Percentiles rank a stretch among this genome's conserved stretches.
phyloP scores from a whole-genome alignment of 1,140 invertebrate genomes.

The Teleogryllus occipitalis region DNA sequence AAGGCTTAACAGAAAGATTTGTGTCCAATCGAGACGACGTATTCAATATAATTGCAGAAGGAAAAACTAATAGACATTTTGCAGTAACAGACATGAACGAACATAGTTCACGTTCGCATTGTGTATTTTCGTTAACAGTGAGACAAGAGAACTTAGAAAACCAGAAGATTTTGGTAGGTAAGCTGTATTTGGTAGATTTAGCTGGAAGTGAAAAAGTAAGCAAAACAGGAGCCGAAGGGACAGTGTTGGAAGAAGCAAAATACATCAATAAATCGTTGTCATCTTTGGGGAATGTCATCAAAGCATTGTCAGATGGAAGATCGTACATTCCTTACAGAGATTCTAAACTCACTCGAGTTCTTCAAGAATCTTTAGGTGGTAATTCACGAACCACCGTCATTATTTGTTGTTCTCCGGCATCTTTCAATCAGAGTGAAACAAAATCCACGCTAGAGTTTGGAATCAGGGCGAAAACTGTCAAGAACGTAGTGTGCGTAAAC shows the following conservation, averaged over 20 bases:
- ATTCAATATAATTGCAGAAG: conserved; percentile 98
- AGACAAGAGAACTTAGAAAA: conserved; percentile 99
- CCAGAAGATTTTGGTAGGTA: conserved; percentile 97
- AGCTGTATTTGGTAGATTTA: conserved; percentile 98
- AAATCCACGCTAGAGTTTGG: conserved; percentile 99
- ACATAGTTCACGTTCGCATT: conserved; percentile 97
- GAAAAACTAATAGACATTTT: conserved; percentile 98
- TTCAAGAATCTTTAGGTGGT: conserved; percentile 98
- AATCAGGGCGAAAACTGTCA: conserved; percentile 94
- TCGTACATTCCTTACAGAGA: conserved; percentile 99
- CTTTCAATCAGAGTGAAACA: conserved; percentile 98
- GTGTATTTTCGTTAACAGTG: conserved; percentile 98
- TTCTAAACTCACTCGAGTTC: conserved; percentile 95
- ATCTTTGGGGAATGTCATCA: conserved; percentile 98
- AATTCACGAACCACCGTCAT: conserved; percentile 98
- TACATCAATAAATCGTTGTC: conserved; percentile 99
- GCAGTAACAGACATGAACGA: conserved; percentile 99
- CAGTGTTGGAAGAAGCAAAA: conserved; percentile 97
- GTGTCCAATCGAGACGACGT: conserved; percentile 99
- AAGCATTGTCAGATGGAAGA: conserved; percentile 96
- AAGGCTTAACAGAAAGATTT: conserved; percentile 97
- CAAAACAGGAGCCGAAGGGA: conserved; percentile 98
- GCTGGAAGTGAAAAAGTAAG: conserved; percentile 99
- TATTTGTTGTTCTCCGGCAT: conserved; percentile 99
- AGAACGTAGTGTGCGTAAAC: conserved; percentile 98